Evolutionary conservation across 2,797 vertebrate genomes (phyloP).

Genomic region (Aeoliscus strigatus): DNA sequence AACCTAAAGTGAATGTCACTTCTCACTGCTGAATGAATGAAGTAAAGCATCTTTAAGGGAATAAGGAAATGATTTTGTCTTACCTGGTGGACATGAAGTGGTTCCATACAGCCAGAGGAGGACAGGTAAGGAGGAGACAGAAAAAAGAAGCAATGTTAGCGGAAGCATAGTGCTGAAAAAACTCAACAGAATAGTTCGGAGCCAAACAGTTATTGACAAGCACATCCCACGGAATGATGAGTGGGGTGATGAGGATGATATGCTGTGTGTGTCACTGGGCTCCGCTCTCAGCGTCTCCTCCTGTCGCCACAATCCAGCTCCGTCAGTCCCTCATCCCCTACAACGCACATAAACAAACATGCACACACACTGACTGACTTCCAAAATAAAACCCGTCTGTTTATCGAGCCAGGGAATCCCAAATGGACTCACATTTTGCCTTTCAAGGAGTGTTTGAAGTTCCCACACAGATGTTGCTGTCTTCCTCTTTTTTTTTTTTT

Average conservation of each 20-base stretch:
- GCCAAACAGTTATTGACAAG: conserved; percentile 14
- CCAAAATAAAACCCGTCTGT: conserved; percentile 56
- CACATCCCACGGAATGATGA: conserved; percentile 18
- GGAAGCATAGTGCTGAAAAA: neutral
- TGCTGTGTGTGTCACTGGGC: conserved; percentile 49
- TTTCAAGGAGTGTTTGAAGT: conserved; percentile 70
- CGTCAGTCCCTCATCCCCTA: conserved; percentile 37
- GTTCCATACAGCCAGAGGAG: conserved; percentile 27
- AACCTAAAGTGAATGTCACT: too few species aligned
- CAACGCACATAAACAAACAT: conserved; percentile 16
- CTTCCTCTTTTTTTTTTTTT: conserved; percentile 26
- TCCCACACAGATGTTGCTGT: conserved; percentile 62
- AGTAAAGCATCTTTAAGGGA: too few species aligned
- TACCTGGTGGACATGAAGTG: conserved; percentile 40
- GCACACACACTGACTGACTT: conserved; percentile 35
- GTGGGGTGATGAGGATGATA: too few species aligned
- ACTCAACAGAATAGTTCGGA: conserved; percentile 8
- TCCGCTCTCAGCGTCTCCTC: conserved; percentile 17
- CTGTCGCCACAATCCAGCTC: conserved; percentile 20
- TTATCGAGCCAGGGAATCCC: conserved; percentile 67
- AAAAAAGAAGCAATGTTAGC: conserved; percentile 27
- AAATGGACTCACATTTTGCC: conserved; percentile 60
- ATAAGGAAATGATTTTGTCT: conserved; percentile 25
- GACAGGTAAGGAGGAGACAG: conserved; percentile 12
- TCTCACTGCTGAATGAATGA: neutral